Evolutionary conservation across 2,888 invertebrate genomes (phyloP), one percentile per base, ranked within the genome.

Genomic region (Asteroscopus sphinx): DNA sequence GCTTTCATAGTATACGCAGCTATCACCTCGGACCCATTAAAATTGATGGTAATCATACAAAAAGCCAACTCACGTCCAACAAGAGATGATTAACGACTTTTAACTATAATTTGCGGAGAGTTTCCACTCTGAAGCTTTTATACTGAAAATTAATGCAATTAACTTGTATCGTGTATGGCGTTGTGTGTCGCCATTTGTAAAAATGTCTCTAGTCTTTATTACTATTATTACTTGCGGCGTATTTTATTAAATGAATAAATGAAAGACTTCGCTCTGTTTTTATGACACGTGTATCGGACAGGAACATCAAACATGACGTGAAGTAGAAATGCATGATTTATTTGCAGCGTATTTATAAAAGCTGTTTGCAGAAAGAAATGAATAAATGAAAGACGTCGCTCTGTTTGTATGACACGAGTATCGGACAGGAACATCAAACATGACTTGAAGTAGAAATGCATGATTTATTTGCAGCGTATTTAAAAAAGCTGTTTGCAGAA

Each of bases 131-230:
- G 57, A 62, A 72, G 72, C 73, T 77, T 77, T 77, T 73, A 73
- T 68, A 49, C 55, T 73, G 66, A 64, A 74, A 79, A 77, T 74
- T 72, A 76, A 78, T 66, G 70, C 73, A 78, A 83, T 84, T 80
- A 80, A 68, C 52, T 72, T 80, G 75, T n/a, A 77, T 78, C 60
- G 68, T 74, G 61, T 59, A 72, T 67, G 65, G 52, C 63, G 66
- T 76, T 68, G 68, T 71, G 68, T 71, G 63, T 61, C 39, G 49
- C 46, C 69, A 68, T 78, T 73, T 17, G 32, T 32, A n/a, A 42
- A 30, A 35, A 37, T 9, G n/a, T 42, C 16, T 51, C 11, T 30
- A 33, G 4, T 8, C 3, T 7, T 40, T 26, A 16, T 15, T 15
- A 15, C 17, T 26, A 13, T 51, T 56, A 42, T 52, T 56, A 42